Percentiles rank a stretch among this genome's conserved stretches.
These are phyloP conservation scores for Amazona ochrocephala DNA, from an alignment of 2,797 vertebrate genomes.

Conservation along the genomic window DNA sequence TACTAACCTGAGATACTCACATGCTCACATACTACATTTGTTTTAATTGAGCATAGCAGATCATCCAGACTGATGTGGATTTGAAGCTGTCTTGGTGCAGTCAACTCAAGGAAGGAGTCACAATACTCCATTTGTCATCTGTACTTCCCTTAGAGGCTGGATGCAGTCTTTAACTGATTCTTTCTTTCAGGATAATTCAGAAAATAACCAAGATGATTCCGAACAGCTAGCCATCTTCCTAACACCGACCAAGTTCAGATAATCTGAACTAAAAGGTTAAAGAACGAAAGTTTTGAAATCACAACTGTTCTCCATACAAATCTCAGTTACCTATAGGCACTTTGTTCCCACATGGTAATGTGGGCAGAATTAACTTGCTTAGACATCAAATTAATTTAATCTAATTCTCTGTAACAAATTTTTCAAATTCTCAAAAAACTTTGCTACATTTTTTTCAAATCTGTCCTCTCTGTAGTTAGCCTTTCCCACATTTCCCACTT, in stretches of 20 bases:
- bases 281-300: background rate
- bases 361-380: background rate
- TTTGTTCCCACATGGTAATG: background rate
- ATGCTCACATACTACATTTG: background rate
- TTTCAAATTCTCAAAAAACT: background rate
- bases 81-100: background rate
- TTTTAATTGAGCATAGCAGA: background rate
- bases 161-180: background rate
- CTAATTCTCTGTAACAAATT: background rate
- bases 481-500: background rate
- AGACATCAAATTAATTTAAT: background rate
- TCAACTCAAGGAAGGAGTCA: background rate
- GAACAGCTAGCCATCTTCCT: background rate
- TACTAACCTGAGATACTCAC: background rate
- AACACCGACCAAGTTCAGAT: background rate
- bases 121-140: background rate
- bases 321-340: background rate
- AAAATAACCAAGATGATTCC: background rate
- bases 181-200: background rate
- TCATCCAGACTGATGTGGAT: background rate
- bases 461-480: background rate
- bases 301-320: background rate
- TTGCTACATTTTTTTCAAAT: background rate
- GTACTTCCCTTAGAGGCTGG: background rate
- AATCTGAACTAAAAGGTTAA: background rate